Evolutionary conservation across 2,888 invertebrate species (phyloP).

Genomic region (Luperina nickerlii): DNA sequence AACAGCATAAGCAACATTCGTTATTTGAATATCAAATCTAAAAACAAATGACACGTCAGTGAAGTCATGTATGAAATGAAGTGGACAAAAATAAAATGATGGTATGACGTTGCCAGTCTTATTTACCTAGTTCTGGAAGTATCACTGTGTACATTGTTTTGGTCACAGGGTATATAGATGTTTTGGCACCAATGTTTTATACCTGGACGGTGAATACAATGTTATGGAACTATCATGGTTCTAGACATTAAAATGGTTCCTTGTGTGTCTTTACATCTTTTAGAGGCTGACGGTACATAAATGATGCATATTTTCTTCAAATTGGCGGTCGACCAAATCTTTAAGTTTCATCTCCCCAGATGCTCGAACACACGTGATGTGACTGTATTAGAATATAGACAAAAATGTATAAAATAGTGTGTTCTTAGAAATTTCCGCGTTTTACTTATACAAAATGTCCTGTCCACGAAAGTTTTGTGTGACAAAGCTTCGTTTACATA

Average conservation of each 20-base stretch:
- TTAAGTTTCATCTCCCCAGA: constrained; percentile 70
- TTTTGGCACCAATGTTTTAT: neutral
- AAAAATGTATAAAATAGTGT: constrained; percentile 33
- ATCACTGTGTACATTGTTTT: neutral
- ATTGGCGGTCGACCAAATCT: constrained; percentile 68
- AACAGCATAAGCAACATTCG: neutral
- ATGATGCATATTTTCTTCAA: constrained; percentile 60
- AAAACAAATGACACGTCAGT: too few relatives aligned
- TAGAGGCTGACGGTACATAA: constrained; percentile 40
- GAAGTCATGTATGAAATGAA: too few relatives aligned
- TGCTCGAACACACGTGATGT: constrained; percentile 69
- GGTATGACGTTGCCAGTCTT: neutral
- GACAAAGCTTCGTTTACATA: constrained; percentile 8
- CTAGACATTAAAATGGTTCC: neutral
- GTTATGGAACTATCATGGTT: too few relatives aligned
- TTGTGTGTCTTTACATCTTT: neutral
- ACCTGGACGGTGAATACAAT: neutral
- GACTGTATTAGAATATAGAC: constrained; percentile 63
- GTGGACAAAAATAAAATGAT: too few relatives aligned
- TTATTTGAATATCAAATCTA: neutral
- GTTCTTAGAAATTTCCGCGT: constrained; percentile 28
- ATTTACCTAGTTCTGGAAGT: neutral
- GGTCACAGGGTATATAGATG: neutral
- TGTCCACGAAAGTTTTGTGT: constrained; percentile 5
- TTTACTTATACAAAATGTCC: constrained; percentile 46